Percentiles rank a stretch among this genome's conserved stretches.
Evolutionary conservation across 2,888 invertebrate species (phyloP).

Genomic region (Lottia scabra): DNA sequence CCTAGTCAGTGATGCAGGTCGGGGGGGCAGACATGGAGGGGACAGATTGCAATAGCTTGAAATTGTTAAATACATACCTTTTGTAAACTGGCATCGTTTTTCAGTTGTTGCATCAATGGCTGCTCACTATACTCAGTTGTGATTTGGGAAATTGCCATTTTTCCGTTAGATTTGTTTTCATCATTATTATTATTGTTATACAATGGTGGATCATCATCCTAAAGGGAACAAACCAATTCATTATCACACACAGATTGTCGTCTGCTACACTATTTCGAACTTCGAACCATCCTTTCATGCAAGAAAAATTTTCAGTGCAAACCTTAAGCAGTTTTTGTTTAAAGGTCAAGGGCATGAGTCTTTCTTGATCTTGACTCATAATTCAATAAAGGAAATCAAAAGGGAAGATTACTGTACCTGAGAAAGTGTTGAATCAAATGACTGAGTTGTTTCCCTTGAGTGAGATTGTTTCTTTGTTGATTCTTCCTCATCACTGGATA

Average conservation of each 20-base stretch:
- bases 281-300: too few species aligned
- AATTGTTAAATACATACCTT: neutral
- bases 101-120: neutral
- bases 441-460: slow-evolving; percentile 13
- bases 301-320: too few species aligned
- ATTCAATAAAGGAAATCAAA: neutral
- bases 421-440: slow-evolving; percentile 18
- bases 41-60: too few species aligned
- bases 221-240: neutral
- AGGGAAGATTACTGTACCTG: slow-evolving; percentile 12
- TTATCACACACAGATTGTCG: too few species aligned
- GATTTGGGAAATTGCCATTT: neutral
- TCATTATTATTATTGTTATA: slow-evolving; percentile 14
- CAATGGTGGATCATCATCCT: slow-evolving; percentile 15
- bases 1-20: too few species aligned
- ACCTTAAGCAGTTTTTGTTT: too few species aligned
- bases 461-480: neutral
- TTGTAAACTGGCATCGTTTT: neutral
- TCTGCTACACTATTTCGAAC: too few species aligned
- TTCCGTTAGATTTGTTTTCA: slow-evolving; percentile 8
- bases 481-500: slow-evolving; percentile 31
- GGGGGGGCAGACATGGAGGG: too few species aligned
- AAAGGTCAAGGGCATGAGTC: neutral
- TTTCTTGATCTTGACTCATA: too few species aligned
- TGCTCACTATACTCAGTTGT: neutral